phyloP scores from a whole-genome alignment of 2,888 invertebrate genomes.

The Clitarchus hookeri region DNA sequence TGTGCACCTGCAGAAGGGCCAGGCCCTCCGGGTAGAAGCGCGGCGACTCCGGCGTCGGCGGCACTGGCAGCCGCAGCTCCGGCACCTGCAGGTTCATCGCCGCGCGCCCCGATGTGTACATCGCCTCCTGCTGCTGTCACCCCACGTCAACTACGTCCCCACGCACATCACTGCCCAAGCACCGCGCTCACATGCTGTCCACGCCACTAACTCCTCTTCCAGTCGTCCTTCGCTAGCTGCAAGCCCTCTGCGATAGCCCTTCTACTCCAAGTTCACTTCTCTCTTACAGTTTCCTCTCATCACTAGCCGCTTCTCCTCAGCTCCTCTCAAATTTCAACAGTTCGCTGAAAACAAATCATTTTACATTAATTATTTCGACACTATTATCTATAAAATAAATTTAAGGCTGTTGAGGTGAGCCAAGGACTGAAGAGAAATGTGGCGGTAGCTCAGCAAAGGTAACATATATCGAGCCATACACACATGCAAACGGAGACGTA shows the following conservation, averaged over 20 bases:
- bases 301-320: background rate
- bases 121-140: constrained; percentile 44
- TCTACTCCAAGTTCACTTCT: too few species aligned
- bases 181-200: too few species aligned
- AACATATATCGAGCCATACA: background rate
- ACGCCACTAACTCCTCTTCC: too few species aligned
- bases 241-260: too few species aligned
- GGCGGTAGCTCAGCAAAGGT: too few species aligned
- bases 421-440: too few species aligned
- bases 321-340: background rate
- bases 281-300: background rate
- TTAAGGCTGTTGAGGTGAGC: too few species aligned
- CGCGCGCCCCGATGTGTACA: background rate
- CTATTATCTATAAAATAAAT: too few species aligned
- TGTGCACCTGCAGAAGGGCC: background rate
- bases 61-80: constrained; percentile 63
- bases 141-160: background rate
- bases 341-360: background rate
- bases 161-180: too few species aligned
- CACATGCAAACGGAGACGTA: background rate
- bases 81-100: constrained; percentile 66
- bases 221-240: too few species aligned
- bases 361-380: too few species aligned
- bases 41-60: constrained; percentile 25
- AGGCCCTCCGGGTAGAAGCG: constrained; percentile 43